A percentile compares a stretch with the other conserved stretches of the same genome.
Evolutionary conservation across 2,797 vertebrate species (phyloP).

Genomic region (Pogoniulus pusillus): DNA sequence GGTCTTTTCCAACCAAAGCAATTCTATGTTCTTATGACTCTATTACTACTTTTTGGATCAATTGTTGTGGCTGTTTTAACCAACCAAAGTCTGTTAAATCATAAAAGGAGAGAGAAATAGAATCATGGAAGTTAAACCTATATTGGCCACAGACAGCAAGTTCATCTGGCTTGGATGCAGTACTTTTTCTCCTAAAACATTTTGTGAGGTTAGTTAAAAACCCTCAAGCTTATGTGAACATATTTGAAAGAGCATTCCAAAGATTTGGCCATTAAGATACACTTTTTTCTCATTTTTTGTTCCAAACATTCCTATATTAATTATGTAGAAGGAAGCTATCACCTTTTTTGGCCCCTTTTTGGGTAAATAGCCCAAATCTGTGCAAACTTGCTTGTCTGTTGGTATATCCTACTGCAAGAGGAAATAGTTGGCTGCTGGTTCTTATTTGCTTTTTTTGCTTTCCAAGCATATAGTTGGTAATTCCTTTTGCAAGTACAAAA

Average conservation of each 20-base stretch:
- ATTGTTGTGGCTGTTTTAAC: not conserved
- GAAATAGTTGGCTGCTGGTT: not conserved
- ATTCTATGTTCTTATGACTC: no score
- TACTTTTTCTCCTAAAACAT: not conserved
- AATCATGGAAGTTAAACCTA: not conserved
- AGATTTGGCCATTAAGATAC: not conserved
- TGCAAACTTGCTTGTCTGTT: not conserved
- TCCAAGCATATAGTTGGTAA: not conserved
- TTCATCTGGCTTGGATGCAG: not conserved
- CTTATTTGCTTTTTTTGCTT: not conserved
- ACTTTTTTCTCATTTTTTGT: not conserved
- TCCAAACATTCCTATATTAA: not conserved
- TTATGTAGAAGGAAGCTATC: not conserved
- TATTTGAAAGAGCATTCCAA: not conserved
- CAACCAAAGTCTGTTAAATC: not conserved
- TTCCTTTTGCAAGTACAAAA: not conserved
- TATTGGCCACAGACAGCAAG: not conserved
- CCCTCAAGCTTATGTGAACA: not conserved
- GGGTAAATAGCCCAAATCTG: not conserved
- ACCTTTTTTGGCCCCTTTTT: not conserved
- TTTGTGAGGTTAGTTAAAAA: not conserved
- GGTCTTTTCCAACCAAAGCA: no score
- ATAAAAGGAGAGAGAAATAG: not conserved
- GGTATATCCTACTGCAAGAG: not conserved
- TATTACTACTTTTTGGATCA: no score